phyloP scores from a whole-genome alignment of 2,888 invertebrate species.

The Priocnemis perturbator region DNA sequence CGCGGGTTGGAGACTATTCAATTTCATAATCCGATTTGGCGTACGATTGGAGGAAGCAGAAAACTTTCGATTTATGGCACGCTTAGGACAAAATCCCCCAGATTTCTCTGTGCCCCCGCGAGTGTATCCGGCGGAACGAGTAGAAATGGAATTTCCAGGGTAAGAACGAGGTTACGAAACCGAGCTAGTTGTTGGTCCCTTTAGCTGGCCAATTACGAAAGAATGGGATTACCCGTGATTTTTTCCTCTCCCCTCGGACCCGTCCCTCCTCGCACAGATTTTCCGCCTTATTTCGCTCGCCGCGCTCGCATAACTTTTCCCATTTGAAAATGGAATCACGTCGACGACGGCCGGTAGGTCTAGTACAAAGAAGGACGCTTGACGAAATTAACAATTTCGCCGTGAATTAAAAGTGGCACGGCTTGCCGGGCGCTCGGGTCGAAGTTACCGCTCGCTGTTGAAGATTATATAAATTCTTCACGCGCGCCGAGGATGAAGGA shows the following conservation, averaged over 20 bases:
- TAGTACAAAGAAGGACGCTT: too few species aligned
- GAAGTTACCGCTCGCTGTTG: too few species aligned
- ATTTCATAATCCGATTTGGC: slow-evolving; percentile 64
- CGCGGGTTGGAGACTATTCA: slow-evolving; percentile 49
- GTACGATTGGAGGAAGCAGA: slow-evolving; percentile 55
- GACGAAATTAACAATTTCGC: too few species aligned
- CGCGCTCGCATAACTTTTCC: slow-evolving; percentile 12
- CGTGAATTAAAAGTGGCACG: too few species aligned
- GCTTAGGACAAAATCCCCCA: slow-evolving; percentile 51
- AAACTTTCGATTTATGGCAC: slow-evolving; percentile 58
- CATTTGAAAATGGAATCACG: slow-evolving; percentile 9
- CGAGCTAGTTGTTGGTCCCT: slow-evolving; percentile 19
- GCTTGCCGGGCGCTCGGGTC: too few species aligned
- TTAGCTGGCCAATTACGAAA: slow-evolving; percentile 32
- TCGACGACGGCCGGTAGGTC: not conserved
- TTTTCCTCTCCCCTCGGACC: slow-evolving; percentile 3
- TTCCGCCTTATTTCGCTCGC: not conserved
- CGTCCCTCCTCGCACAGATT: not conserved
- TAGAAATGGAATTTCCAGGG: slow-evolving; percentile 45
- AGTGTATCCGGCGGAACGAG: slow-evolving; percentile 35
- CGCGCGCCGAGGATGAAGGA: not conserved
- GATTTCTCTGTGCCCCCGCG: slow-evolving; percentile 24
- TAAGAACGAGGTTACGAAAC: slow-evolving; percentile 33
- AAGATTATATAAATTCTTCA: slow-evolving; percentile 3
- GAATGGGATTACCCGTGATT: slow-evolving; percentile 25